phyloP scores from a whole-genome alignment of 2,888 invertebrate genomes.

The Dryococelus australis region DNA sequence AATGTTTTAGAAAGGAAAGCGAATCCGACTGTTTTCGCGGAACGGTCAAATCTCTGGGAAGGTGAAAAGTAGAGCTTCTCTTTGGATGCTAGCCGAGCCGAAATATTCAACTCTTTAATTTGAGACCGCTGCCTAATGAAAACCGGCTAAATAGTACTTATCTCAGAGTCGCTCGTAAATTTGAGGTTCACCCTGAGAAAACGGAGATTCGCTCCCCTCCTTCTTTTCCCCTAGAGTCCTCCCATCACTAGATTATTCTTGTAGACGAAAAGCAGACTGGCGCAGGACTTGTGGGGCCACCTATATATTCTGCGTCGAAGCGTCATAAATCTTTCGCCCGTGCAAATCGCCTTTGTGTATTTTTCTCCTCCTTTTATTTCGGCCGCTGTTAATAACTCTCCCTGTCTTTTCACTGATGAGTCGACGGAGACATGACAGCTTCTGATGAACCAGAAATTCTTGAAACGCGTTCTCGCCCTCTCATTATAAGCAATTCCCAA shows the following conservation, averaged over 20 bases:
- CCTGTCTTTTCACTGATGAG: neutral
- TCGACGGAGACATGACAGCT: neutral
- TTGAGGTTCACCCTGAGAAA: neutral
- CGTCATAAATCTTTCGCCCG: neutral
- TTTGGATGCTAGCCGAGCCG: neutral
- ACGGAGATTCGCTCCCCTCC: neutral
- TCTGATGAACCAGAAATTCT: neutral
- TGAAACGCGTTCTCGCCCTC: neutral
- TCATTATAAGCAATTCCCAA: neutral
- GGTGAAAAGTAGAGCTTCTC: neutral
- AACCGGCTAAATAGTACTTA: neutral
- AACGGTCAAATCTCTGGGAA: neutral
- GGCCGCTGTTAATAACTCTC: neutral
- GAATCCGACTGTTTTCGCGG: neutral
- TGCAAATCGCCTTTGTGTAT: slow-evolving; percentile 1
- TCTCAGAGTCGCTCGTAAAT: neutral
- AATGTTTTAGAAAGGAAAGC: neutral
- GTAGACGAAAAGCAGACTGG: neutral
- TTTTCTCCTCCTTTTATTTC: neutral
- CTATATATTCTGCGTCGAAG: neutral
- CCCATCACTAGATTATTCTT: neutral
- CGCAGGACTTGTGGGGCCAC: neutral
- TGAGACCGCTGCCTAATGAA: neutral
- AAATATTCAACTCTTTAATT: neutral
- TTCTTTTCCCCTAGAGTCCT: neutral